Conservation (phyloP, 2,797 vertebrate species). For the Poeciliopsis paucimaculata region DNA sequence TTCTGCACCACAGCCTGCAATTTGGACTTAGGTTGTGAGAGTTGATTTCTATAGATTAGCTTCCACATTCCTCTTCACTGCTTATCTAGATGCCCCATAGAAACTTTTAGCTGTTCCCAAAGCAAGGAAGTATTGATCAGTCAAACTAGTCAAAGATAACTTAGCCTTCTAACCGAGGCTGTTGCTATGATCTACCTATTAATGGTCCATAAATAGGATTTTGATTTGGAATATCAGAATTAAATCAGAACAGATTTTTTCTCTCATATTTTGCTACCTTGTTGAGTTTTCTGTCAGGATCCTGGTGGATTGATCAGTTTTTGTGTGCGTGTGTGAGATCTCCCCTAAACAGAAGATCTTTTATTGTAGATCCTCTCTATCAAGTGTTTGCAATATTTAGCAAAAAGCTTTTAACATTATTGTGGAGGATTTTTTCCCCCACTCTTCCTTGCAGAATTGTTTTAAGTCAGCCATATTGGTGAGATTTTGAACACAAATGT, state of each 20-base stretch:
- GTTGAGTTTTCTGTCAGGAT: not conserved
- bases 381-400: not conserved
- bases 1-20: slow-evolving; percentile 37
- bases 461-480: not conserved
- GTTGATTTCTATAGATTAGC: slow-evolving; percentile 28
- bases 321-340: not conserved
- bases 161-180: slow-evolving; percentile 14
- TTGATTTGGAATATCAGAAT: slow-evolving; percentile 55
- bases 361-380: not conserved
- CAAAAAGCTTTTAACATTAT: not conserved
- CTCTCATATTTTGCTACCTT: not conserved
- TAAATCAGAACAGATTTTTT: slow-evolving; percentile 54
- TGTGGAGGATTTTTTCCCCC: not conserved
- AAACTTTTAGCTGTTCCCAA: slow-evolving; percentile 60
- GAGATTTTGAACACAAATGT: not conserved
- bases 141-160: slow-evolving; percentile 64
- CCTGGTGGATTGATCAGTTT: not conserved
- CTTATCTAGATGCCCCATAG: slow-evolving; percentile 43
- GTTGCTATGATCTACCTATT: slow-evolving; percentile 49
- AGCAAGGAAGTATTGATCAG: slow-evolving; percentile 49
- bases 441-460: not conserved
- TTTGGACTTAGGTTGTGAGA: slow-evolving; percentile 32
- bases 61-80: slow-evolving; percentile 42
- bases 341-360: not conserved
- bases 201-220: slow-evolving; percentile 62